Evolutionary conservation across 2,797 vertebrate genomes (phyloP).

Genomic region (Apodemus agrarius): DNA sequence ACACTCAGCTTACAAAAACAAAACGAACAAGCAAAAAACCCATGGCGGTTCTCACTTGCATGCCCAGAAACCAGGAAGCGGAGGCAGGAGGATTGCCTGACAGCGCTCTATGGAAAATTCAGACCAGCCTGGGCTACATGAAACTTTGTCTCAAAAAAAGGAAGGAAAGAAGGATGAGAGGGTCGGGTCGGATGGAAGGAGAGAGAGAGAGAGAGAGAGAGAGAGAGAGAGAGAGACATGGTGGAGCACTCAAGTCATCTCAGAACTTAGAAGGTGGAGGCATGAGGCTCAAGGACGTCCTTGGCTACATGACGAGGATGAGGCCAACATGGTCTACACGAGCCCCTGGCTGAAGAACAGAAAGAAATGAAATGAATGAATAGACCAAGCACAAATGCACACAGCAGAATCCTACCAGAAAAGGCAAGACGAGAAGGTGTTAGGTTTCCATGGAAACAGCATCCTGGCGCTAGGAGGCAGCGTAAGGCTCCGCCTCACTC

Average conservation of each 20-base stretch:
- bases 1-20: not conserved
- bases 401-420: not conserved
- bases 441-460: constrained; percentile 49
- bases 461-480: accelerated
- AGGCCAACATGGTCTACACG: not conserved
- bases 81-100: not conserved
- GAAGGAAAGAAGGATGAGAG: not conserved
- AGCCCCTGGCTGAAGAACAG: not conserved
- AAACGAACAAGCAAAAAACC: not conserved
- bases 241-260: not conserved
- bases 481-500: not conserved
- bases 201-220: not conserved
- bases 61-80: not conserved
- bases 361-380: not conserved
- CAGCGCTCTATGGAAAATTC: not conserved
- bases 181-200: not conserved
- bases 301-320: not conserved
- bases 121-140: not conserved
- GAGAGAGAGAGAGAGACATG: not conserved
- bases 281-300: not conserved
- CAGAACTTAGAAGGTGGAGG: not conserved
- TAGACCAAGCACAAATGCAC: not conserved
- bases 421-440: not conserved
- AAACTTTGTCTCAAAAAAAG: not conserved
- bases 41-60: not conserved